These are phyloP conservation scores for Poecilobothrus nobilitatus DNA, from an alignment of 2,888 invertebrate genomes.

Conservation along the genomic window DNA sequence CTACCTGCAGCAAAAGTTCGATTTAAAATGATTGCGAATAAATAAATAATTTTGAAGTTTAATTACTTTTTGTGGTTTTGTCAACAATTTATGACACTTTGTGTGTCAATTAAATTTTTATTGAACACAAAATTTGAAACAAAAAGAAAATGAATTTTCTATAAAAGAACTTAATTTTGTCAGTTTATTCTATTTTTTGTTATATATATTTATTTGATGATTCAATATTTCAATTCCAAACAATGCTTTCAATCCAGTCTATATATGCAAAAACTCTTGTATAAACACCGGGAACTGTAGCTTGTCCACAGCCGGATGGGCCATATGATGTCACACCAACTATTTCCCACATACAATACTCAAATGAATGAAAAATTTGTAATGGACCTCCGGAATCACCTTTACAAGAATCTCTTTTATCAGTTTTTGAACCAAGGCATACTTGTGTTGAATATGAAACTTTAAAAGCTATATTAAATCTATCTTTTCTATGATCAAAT, in stretches of 20 bases:
- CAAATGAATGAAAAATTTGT: constrained; percentile 34
- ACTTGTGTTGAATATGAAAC: constrained; percentile 43
- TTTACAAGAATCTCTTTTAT: constrained; percentile 41
- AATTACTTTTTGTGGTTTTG: too few species aligned
- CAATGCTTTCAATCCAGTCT: constrained; percentile 51
- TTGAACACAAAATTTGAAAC: too few species aligned
- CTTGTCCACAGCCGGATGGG: constrained; percentile 41
- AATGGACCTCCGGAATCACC: constrained; percentile 43
- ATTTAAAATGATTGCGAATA: too few species aligned
- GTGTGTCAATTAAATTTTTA: too few species aligned
- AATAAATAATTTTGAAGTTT: too few species aligned
- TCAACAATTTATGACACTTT: too few species aligned
- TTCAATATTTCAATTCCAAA: constrained; percentile 43
- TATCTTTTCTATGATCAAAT: too few species aligned
- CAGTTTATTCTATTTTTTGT: too few species aligned
- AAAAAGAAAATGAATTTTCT: too few species aligned
- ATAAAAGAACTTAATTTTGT: too few species aligned
- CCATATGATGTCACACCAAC: constrained; percentile 44
- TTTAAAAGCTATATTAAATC: constrained; percentile 38
- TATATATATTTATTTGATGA: too few species aligned
- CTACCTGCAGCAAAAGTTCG: too few species aligned
- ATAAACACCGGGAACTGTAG: constrained; percentile 50
- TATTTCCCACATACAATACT: constrained; percentile 36
- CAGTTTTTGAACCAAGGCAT: constrained; percentile 42
- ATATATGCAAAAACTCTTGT: constrained; percentile 49